Evolutionary conservation across 2,797 vertebrate species (phyloP).

Genomic region (Eulemur mongoz): DNA sequence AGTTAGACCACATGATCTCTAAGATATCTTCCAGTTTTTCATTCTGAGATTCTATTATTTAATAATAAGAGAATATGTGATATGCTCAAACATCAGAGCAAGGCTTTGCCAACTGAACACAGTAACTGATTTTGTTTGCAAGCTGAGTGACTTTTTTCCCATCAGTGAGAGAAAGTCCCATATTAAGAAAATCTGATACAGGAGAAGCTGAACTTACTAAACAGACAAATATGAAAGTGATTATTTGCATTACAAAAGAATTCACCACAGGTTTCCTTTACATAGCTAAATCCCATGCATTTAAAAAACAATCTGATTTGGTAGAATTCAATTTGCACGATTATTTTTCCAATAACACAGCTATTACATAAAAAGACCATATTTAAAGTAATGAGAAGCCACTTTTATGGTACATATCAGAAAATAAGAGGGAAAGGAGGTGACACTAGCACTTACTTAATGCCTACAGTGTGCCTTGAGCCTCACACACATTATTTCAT

Average conservation of each 20-base stretch:
- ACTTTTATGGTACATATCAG: not conserved
- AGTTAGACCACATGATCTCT: not conserved
- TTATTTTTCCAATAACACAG: slow-evolving; percentile 47
- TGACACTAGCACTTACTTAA: not conserved
- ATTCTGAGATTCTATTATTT: slow-evolving; percentile 11
- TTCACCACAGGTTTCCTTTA: slow-evolving; percentile 66
- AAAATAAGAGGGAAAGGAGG: not conserved
- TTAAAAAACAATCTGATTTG: slow-evolving; percentile 70
- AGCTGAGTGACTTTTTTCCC: slow-evolving; percentile 15
- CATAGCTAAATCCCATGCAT: slow-evolving; percentile 60
- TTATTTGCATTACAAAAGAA: slow-evolving; percentile 74
- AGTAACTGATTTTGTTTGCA: slow-evolving; percentile 50
- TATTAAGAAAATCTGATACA: slow-evolving; percentile 47
- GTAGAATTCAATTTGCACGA: slow-evolving; percentile 46
- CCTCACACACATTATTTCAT: not conserved
- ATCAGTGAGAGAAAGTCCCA: not conserved
- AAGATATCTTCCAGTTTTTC: slow-evolving; percentile 38
- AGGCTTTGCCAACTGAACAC: slow-evolving; percentile 52
- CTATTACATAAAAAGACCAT: slow-evolving; percentile 35
- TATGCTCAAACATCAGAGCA: slow-evolving; percentile 29
- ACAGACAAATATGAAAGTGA: slow-evolving; percentile 65
- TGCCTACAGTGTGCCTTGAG: not conserved
- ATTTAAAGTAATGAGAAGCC: slow-evolving; percentile 39
- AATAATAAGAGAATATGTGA: slow-evolving; percentile 28
- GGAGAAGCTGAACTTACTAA: slow-evolving; percentile 42